phyloP scores from a whole-genome alignment of 2,888 invertebrate genomes.

The Melanostoma mellinum region DNA sequence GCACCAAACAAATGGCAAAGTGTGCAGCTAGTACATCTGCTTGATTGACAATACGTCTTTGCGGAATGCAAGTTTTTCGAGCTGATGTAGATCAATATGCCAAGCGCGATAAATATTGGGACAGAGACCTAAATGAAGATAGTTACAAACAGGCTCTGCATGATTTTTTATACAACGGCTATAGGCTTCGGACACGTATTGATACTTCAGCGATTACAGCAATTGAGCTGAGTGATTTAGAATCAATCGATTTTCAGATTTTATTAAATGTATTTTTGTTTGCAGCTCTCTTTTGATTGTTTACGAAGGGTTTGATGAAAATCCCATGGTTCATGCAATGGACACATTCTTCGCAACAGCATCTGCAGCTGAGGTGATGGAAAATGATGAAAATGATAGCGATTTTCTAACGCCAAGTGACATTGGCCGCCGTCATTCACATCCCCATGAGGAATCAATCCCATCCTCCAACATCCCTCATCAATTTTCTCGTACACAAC shows the following conservation, averaged over 20 bases:
- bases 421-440: conserved; percentile 46
- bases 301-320: conserved; percentile 89
- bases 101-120: no score
- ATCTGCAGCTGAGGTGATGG: neutral
- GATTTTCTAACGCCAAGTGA: conserved; percentile 46
- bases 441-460: conserved; percentile 45
- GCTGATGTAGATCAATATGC: no score
- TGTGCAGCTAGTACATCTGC: no score
- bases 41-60: no score
- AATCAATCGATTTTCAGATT: no score
- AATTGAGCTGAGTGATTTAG: conserved; percentile 90
- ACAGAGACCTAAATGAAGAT: no score
- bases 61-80: no score
- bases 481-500: conserved; percentile 44
- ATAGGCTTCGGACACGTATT: conserved; percentile 84
- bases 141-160: no score
- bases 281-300: conserved; percentile 87
- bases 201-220: conserved; percentile 89
- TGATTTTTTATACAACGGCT: no score
- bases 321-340: conserved; percentile 77
- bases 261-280: conserved; percentile 83
- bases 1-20: no score
- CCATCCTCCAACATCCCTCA: conserved; percentile 51
- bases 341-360: no score
- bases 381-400: conserved; percentile 30